phyloP scores from a whole-genome alignment of 2,888 invertebrate species.

The Leucozona laternaria region DNA sequence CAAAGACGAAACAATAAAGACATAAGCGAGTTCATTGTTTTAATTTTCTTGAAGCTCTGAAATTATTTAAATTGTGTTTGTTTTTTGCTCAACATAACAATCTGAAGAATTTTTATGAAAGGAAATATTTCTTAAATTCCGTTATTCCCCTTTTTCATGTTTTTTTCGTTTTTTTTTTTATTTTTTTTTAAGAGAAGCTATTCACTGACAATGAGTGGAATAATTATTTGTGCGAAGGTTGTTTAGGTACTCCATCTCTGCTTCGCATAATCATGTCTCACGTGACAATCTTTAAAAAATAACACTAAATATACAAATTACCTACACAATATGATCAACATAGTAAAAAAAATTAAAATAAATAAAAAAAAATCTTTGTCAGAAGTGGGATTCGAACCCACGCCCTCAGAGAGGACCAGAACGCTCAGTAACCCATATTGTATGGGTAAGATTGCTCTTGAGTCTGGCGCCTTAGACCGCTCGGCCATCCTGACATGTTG shows the following conservation, averaged over 20 bases:
- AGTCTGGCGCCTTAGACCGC: constrained; percentile 80
- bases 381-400: constrained; percentile 76
- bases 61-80: constrained; percentile 10
- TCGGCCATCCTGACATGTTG: constrained; percentile 78
- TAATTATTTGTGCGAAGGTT: neutral
- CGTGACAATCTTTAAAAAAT: too few species aligned
- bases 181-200: neutral
- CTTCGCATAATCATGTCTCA: neutral
- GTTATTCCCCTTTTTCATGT: neutral
- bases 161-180: neutral
- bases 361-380: constrained; percentile 55
- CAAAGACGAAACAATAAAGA: constrained; percentile 26
- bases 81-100: neutral
- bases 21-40: constrained; percentile 9
- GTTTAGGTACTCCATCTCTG: neutral
- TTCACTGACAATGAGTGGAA: neutral
- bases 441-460: constrained; percentile 76
- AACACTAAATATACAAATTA: neutral
- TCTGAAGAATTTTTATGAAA: neutral
- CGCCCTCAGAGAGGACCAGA: constrained; percentile 76
- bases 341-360: neutral
- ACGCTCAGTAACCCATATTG: constrained; percentile 48
- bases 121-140: neutral
- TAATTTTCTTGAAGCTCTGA: neutral
- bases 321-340: too few species aligned